Percentiles rank a stretch among this genome's conserved stretches.
Conservation (phyloP, 2,113 vertebrate species). For the Speoplatyrhinus poulsoni region DNA sequence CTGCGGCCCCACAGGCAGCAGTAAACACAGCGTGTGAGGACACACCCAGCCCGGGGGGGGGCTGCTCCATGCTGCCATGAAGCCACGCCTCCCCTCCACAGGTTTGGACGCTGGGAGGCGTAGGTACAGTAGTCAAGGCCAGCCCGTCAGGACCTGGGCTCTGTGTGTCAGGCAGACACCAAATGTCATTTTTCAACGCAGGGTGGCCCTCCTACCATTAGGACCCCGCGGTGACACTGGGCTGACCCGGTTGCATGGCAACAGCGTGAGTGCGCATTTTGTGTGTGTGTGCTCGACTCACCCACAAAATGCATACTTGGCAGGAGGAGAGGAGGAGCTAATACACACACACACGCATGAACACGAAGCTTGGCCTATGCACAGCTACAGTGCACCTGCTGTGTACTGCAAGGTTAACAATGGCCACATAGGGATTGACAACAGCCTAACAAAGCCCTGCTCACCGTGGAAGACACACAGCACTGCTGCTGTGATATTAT, state of each 20-base stretch:
- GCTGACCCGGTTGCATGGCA: neutral
- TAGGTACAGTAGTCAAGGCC: conserved; percentile 51
- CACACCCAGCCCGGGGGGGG: conserved; percentile 5
- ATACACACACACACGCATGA: too few species aligned
- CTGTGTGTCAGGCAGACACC: neutral
- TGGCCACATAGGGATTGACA: conserved; percentile 60
- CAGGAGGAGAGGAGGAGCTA: too few species aligned
- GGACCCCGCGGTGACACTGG: neutral
- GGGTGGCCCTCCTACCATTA: conserved; percentile 8
- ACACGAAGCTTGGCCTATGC: conserved; percentile 8
- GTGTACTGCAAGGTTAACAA: conserved; percentile 60
- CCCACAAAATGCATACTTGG: conserved; percentile 3
- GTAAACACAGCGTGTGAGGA: too few species aligned
- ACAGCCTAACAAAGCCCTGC: conserved; percentile 50
- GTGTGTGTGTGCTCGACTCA: conserved; percentile 11
- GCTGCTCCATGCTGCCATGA: conserved; percentile 28
- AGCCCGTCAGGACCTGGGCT: conserved; percentile 21
- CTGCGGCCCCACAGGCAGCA: too few species aligned
- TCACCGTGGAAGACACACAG: conserved; percentile 19
- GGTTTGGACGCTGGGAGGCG: conserved; percentile 12
- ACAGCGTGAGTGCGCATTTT: neutral
- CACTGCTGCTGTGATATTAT: too few species aligned
- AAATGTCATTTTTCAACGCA: too few species aligned
- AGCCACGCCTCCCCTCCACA: conserved; percentile 52
- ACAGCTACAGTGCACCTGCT: conserved; percentile 45